A percentile compares a stretch with the other conserved stretches of the same genome.
Evolutionary conservation across 2,113 vertebrate species (phyloP).

Genomic region (Istiophorus platypterus): DNA sequence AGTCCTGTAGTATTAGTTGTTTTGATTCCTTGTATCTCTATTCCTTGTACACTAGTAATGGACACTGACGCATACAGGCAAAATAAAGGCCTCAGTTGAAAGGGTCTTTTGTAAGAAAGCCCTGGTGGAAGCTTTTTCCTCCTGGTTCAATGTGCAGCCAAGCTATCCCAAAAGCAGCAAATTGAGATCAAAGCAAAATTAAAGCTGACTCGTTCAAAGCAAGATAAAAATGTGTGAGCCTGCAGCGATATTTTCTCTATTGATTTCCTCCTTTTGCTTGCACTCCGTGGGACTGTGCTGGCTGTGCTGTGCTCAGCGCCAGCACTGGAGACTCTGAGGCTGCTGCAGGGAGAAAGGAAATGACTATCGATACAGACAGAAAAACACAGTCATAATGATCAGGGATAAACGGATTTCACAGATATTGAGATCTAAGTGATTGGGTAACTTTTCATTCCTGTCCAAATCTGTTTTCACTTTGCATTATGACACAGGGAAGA

Average conservation of each 20-base stretch:
- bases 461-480: slow-evolving; percentile 66
- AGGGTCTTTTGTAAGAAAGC: slow-evolving; percentile 76
- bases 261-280: slow-evolving; percentile 84
- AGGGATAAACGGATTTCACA: slow-evolving; percentile 66
- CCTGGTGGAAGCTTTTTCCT: slow-evolving; percentile 78
- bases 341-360: slow-evolving; percentile 76
- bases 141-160: slow-evolving; percentile 79
- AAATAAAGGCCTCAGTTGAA: slow-evolving; percentile 73
- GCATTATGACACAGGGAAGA: slow-evolving; percentile 38
- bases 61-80: slow-evolving; percentile 71
- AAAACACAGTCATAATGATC: slow-evolving; percentile 75
- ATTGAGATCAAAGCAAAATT: slow-evolving; percentile 90
- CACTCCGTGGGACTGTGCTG: slow-evolving; percentile 75
- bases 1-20: slow-evolving; percentile 62
- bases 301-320: slow-evolving; percentile 72
- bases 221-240: slow-evolving; percentile 86
- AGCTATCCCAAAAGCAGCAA: slow-evolving; percentile 84
- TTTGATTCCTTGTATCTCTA: slow-evolving; percentile 60
- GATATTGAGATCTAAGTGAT: slow-evolving; percentile 57
- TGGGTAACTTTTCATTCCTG: slow-evolving; percentile 50
- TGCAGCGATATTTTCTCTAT: slow-evolving; percentile 85
- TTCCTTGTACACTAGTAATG: slow-evolving; percentile 65
- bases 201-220: slow-evolving; percentile 89
- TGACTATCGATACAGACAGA: slow-evolving; percentile 75
- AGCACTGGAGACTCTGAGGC: slow-evolving; percentile 64